Base-by-base conservation (phyloP, 2,888 invertebrate species). In the Hirtodrosophila duncani region DNA sequence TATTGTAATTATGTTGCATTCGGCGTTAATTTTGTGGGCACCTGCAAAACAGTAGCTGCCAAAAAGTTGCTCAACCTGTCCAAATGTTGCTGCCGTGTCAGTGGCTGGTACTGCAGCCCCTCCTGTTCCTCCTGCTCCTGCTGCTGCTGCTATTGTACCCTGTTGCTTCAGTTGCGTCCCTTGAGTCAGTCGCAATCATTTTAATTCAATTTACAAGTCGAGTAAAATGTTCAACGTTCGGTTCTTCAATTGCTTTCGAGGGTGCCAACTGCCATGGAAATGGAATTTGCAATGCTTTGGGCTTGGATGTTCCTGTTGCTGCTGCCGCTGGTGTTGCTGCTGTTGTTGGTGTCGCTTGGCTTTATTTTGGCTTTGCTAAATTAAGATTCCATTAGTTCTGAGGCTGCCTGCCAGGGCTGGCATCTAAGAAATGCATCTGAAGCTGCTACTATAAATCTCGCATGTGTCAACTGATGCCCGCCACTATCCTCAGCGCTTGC, bases 351-450 rank as follows among this genome's bases (percentile, higher is more conserved):
- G 43, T 14, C 42, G 39, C 34, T 49, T 79, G 72, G 56, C 61
- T 67, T 79, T 75, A 79, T 81, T 77, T 77, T 81, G 70, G 81
- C 74, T 69, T 60, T 62, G 64, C 85, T 83, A 85, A 85, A 84
- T 84, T 84, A 85, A 85, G 84, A 85, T 82, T 84, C 82, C 84
- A 85, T 85, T 85, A 85, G 84, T 64, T 57, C 63, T 63, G 75
- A 43, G 56, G 33, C 53, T 61, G 61, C 29, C 44, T 53, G 64
- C 64, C 71, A 66, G 45, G 61, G 58, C 63, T 62, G 82, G 82
- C 78, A 83, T 81, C 77, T 82, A 81, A 85, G 83, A 85, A 85
- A 82, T 83, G 84, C 78, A 82, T 78, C 46, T 58, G 60, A 57
- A 69, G 72, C 71, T 69, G 72, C 52, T 65, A 70, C 85, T 75